Evolutionary conservation across 2,888 invertebrate genomes (phyloP).

Genomic region (Galeopsomyia nigrocyanea): DNA sequence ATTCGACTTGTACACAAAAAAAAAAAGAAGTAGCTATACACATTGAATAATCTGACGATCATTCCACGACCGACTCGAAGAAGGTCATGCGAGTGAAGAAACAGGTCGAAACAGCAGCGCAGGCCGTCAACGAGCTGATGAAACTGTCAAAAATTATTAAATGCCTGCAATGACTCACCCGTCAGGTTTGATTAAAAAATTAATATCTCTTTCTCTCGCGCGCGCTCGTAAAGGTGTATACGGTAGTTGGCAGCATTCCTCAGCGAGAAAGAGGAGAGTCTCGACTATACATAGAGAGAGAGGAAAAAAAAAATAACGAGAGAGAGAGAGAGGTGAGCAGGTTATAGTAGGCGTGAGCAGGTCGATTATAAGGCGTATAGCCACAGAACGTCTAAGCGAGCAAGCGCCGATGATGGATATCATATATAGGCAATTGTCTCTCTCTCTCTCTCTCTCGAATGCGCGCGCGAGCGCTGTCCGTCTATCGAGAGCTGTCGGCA

Average conservation of each 20-base stretch:
- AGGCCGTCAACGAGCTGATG: constrained; percentile 45
- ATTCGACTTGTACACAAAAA: no score
- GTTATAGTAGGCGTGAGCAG: constrained; percentile 58
- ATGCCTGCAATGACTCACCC: constrained; percentile 43
- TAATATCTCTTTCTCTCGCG: constrained; percentile 26
- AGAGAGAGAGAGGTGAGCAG: constrained; percentile 2
- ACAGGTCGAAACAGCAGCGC: background rate
- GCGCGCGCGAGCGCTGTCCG: constrained; percentile 51
- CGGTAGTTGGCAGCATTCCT: constrained; percentile 13
- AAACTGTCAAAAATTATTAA: constrained; percentile 48
- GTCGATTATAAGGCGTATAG: constrained; percentile 57
- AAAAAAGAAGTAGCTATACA: no score
- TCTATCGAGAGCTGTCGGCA: constrained; percentile 58
- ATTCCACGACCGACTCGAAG: no score
- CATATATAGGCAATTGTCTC: constrained; percentile 62
- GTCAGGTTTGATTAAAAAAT: constrained; percentile 45
- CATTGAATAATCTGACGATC: no score
- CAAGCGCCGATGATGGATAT: constrained; percentile 62
- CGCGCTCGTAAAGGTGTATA: background rate
- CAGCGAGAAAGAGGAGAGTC: background rate
- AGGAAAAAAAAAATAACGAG: background rate
- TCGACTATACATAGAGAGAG: background rate
- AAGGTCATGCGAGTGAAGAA: no score
- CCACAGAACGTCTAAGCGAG: background rate
- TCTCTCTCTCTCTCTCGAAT: no score